Conservation (phyloP, 2,113 vertebrate species). For the Chrysemys picta region DNA sequence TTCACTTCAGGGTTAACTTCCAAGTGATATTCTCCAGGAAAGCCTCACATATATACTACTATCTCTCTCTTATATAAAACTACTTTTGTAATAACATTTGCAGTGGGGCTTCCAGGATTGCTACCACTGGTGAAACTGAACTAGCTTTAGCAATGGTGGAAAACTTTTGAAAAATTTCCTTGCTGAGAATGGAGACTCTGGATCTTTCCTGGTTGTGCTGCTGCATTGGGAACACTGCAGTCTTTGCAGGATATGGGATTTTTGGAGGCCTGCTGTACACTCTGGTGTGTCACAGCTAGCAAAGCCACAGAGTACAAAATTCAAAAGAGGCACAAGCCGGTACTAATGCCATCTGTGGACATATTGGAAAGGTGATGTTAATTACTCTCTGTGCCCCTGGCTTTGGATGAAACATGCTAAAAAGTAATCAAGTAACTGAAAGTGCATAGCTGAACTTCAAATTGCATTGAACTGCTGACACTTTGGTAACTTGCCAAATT, state of each 20-base stretch:
- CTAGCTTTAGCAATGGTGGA: background rate
- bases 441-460: background rate
- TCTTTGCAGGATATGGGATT: background rate
- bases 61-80: background rate
- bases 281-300: background rate
- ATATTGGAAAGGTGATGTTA: background rate
- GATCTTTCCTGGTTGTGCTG: background rate
- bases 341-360: background rate
- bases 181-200: background rate
- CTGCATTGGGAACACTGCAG: background rate
- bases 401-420: background rate
- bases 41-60: background rate
- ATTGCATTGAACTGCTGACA: background rate
- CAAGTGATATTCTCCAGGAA: background rate
- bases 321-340: background rate
- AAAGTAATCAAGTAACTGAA: background rate
- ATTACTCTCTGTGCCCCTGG: background rate
- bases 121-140: background rate
- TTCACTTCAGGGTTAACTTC: background rate
- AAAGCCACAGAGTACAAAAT: background rate
- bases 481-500: background rate
- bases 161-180: background rate
- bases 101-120: background rate
- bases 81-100: background rate
- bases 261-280: background rate